These are phyloP conservation scores for Lepidochrysops patricia DNA, from an alignment of 2,888 invertebrate species.

Conservation along the genomic window DNA sequence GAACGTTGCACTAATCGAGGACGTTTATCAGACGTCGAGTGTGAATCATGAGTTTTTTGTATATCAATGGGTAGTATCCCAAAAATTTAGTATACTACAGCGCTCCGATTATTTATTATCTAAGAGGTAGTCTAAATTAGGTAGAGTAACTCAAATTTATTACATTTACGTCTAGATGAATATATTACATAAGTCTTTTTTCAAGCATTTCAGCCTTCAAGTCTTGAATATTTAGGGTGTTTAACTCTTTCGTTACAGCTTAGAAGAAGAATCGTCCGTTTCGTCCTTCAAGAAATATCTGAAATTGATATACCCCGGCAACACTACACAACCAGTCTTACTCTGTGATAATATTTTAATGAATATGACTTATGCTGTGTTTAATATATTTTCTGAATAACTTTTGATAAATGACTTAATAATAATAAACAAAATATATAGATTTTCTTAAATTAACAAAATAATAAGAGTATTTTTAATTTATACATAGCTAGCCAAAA, in stretches of 20 bases:
- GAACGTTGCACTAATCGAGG: too few species aligned
- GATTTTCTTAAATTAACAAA: neutral
- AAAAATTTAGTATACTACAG: too few species aligned
- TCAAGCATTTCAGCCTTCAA: neutral
- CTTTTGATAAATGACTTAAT: conserved; percentile 14
- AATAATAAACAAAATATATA: neutral
- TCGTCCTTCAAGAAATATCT: conserved; percentile 33
- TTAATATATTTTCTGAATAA: conserved; percentile 29
- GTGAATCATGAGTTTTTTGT: too few species aligned
- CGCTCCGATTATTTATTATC: too few species aligned
- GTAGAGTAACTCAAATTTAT: too few species aligned
- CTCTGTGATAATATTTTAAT: conserved; percentile 33
- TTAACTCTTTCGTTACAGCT: conserved; percentile 31
- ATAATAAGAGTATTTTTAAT: too few species aligned
- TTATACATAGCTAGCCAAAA: too few species aligned
- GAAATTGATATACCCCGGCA: conserved; percentile 24
- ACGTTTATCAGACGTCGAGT: too few species aligned
- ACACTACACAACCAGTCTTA: conserved; percentile 30
- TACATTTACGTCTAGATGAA: too few species aligned
- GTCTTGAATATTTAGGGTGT: conserved; percentile 4
- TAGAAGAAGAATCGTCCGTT: conserved; percentile 22
- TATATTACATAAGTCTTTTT: neutral
- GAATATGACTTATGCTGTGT: conserved; percentile 35
- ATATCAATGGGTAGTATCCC: too few species aligned
- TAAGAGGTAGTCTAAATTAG: too few species aligned